Evolutionary conservation across 30 jellyfish, hydroid and myxozoan genomes (phyloP), one percentile per base, ranked within the genome.

Genomic region (Sanderia malayensis): DNA sequence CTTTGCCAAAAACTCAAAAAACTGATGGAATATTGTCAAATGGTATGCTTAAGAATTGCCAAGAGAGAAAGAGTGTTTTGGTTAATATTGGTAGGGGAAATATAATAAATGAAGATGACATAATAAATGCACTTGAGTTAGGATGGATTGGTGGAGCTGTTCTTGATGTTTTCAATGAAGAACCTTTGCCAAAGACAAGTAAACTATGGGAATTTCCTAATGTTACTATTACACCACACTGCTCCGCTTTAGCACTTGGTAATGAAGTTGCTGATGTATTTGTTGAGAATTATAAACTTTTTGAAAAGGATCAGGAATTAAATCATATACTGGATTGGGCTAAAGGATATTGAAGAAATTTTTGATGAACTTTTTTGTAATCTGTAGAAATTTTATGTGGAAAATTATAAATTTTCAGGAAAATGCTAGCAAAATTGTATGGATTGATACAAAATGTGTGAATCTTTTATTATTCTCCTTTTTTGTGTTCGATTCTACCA

Each of bases 51-150:
- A 71, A 91, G 81, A 64, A 91, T 49, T 91, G 98, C 87, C 44
- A 62, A 31, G 92, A 78, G 37, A 74, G 76, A 44, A 57, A 91
- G 60, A n/a, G 95, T n/a, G 84, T 84, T 15, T 75, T 89, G 21
- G 60, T 89, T 21, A 89, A 89, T 66, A 74, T 89, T 55, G 97
- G 97, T 22, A 73, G 97, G 28, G 94, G 96, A 20, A 83, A 83
- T 62, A 82, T 89, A 25, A 58, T 75, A 3, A 27, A 23, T 1
- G 97, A 89, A 45, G 76, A 24, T 31, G 94, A 83, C 27, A 71
- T 89, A 11, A 19, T 82, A 23, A 53, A 59, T 31, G 97, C 97
- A 2, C 67, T 89, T 10, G 86, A 68, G 13, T 64, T 33, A 10
- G 71, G 49, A 28, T 74, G 95, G 96, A 67, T 89, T 47, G 59